phyloP scores from a whole-genome alignment of 1,140 invertebrate species.

The Pentalonia nigronervosa region DNA sequence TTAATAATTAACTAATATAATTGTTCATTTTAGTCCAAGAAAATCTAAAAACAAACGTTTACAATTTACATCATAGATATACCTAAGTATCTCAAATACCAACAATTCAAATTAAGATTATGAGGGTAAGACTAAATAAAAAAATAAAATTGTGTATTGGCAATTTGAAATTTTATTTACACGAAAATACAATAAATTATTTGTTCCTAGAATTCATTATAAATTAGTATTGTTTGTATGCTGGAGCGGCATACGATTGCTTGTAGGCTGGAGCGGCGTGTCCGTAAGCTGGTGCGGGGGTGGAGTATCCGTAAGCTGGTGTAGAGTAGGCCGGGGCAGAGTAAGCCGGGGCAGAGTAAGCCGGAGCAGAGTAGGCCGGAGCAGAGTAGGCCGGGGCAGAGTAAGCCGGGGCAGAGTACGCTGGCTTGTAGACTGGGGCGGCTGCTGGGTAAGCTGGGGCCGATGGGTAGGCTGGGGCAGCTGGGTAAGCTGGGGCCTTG shows the following conservation, averaged over 20 bases:
- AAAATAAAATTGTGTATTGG: too few species aligned
- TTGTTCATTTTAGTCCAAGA: too few species aligned
- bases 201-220: too few species aligned
- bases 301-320: constrained; percentile 20
- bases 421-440: neutral
- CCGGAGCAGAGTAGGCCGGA: neutral
- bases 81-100: too few species aligned
- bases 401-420: constrained; percentile 57
- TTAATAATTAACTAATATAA: too few species aligned
- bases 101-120: too few species aligned
- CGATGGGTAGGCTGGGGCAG: constrained; percentile 64
- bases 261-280: neutral
- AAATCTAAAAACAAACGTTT: too few species aligned
- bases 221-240: constrained; percentile 24
- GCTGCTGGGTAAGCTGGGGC: constrained; percentile 58
- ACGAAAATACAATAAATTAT: too few species aligned
- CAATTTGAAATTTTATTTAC: too few species aligned
- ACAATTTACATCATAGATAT: too few species aligned
- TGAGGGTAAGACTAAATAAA: too few species aligned
- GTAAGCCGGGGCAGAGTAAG: neutral
- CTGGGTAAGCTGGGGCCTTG: constrained; percentile 65
- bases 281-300: constrained; percentile 16
- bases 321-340: too few species aligned
- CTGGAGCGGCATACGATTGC: neutral
- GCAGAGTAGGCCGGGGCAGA: neutral